Conservation (phyloP, 2,888 invertebrate genomes). For the Melinopterus prodromus region DNA sequence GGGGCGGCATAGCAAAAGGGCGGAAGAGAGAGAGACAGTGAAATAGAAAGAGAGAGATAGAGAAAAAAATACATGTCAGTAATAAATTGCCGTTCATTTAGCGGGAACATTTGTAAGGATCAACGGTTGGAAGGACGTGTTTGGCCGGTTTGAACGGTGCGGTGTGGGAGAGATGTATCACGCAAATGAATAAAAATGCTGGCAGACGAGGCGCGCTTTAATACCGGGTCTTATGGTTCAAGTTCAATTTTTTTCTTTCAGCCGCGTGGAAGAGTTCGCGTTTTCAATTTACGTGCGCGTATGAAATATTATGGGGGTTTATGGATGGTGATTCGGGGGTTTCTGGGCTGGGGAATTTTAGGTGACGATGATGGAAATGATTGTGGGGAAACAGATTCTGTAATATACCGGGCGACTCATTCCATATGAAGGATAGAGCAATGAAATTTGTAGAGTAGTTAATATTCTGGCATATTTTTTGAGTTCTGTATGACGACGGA, state of each 20-base stretch:
- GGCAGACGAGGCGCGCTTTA: background rate
- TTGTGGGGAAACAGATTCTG: no score
- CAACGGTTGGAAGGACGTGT: background rate
- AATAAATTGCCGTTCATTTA: conserved; percentile 23
- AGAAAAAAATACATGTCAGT: conserved; percentile 17
- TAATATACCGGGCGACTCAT: no score
- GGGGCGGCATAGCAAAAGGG: conserved; percentile 5
- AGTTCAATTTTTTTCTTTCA: background rate
- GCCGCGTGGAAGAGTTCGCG: background rate
- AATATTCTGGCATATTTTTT: no score
- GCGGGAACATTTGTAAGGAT: conserved; percentile 20
- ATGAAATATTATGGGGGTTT: background rate
- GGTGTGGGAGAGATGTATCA: background rate
- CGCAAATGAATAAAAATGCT: background rate
- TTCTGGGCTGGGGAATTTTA: background rate
- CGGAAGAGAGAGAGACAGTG: background rate
- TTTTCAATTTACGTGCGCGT: background rate
- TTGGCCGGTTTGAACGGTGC: background rate
- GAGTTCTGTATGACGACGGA: no score
- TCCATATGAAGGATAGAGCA: no score
- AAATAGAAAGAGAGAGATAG: background rate
- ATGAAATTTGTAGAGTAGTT: no score
- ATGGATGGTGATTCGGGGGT: background rate
- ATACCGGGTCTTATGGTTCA: background rate
- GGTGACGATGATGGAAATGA: no score